Conservation (phyloP, 2,888 invertebrate species). For the Dynastes hyllus region DNA sequence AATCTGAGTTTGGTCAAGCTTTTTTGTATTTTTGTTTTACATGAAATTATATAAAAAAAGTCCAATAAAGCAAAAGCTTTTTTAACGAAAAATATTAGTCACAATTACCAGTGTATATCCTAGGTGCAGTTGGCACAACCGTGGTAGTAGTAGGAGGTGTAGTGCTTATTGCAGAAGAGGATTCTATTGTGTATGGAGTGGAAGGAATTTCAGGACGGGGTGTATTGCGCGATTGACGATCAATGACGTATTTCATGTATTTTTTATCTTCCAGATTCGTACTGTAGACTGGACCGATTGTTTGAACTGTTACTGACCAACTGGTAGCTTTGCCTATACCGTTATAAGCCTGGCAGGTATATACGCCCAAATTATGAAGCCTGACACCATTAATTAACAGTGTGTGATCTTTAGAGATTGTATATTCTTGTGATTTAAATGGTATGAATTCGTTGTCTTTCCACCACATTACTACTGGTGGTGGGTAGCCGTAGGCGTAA, state of each 20-base stretch:
- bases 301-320: slow-evolving; percentile 83
- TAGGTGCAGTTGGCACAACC: slow-evolving; percentile 37
- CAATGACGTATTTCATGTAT: slow-evolving; percentile 76
- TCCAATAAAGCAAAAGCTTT: slow-evolving; percentile 25
- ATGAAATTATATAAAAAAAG: not conserved
- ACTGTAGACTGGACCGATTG: slow-evolving; percentile 80
- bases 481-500: slow-evolving; percentile 87
- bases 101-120: slow-evolving; percentile 49
- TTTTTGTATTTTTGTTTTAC: no score
- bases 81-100: slow-evolving; percentile 16
- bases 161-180: slow-evolving; percentile 26
- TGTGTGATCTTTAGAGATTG: slow-evolving; percentile 83
- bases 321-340: slow-evolving; percentile 82
- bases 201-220: slow-evolving; percentile 64
- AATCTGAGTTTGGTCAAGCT: no score
- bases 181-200: slow-evolving; percentile 48
- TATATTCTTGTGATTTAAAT: slow-evolving; percentile 78
- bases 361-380: slow-evolving; percentile 84
- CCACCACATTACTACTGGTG: slow-evolving; percentile 90
- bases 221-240: slow-evolving; percentile 67
- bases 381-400: slow-evolving; percentile 83
- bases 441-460: slow-evolving; percentile 85
- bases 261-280: slow-evolving; percentile 74
- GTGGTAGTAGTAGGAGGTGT: slow-evolving; percentile 46
- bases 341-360: slow-evolving; percentile 93